Percentiles rank a stretch among this genome's conserved stretches.
These are phyloP conservation scores for Hepsetus odoe DNA, from an alignment of 2,113 vertebrate species.

Conservation along the genomic window DNA sequence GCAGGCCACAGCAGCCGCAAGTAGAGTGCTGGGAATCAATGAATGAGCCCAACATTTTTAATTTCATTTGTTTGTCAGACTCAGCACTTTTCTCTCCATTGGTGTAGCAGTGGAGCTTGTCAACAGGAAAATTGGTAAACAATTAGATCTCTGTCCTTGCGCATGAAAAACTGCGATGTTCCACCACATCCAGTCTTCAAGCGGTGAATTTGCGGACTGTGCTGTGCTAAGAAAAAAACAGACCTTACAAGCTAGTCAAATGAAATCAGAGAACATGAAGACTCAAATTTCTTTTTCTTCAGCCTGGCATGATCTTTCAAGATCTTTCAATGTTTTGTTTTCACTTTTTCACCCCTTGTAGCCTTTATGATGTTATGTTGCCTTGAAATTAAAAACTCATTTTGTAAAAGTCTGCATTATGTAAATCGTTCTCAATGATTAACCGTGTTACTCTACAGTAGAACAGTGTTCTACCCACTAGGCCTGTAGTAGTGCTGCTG, in stretches of 20 bases:
- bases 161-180: conserved; percentile 14
- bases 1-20: background rate
- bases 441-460: background rate
- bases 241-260: background rate
- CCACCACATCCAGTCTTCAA: background rate
- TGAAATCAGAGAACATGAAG: background rate
- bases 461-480: background rate
- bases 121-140: conserved; percentile 28
- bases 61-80: conserved; percentile 16
- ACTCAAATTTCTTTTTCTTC: background rate
- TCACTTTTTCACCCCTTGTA: background rate
- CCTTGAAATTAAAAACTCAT: background rate
- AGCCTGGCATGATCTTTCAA: background rate
- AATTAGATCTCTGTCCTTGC: conserved; percentile 15
- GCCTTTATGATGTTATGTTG: background rate
- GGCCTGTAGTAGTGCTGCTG: background rate
- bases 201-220: background rate
- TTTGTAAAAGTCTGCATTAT: background rate
- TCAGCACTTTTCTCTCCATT: conserved; percentile 12
- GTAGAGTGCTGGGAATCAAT: background rate
- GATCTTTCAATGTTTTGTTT: background rate
- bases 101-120: conserved; percentile 14
- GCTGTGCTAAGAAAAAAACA: background rate
- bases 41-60: background rate
- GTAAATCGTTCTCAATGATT: background rate